phyloP scores from a whole-genome alignment of 2,888 invertebrate genomes.

The Netelia inedita region DNA sequence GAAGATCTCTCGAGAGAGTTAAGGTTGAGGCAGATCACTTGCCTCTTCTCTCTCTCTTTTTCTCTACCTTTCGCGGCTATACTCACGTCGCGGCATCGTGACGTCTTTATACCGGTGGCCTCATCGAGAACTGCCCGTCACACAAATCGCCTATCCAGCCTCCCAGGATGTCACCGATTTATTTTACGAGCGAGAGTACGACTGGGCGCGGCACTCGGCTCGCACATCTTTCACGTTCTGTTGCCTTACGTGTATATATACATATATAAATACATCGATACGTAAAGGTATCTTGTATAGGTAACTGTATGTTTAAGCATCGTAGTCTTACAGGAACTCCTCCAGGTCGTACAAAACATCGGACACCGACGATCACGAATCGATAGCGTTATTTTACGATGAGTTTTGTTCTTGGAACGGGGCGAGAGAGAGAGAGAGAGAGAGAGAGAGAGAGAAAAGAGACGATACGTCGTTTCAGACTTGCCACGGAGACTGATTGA shows the following conservation, averaged over 20 bases:
- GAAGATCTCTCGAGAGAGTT: conserved; percentile 39
- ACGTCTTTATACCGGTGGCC: conserved; percentile 80
- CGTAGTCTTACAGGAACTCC: conserved; percentile 3
- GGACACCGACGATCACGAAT: conserved; percentile 71
- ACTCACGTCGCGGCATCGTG: conserved; percentile 70
- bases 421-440: background rate
- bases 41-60: conserved; percentile 7
- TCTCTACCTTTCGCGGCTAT: background rate
- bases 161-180: conserved; percentile 83
- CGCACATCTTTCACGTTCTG: conserved; percentile 53
- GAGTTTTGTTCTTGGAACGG: background rate
- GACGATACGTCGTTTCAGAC: conserved; percentile 23
- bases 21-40: conserved; percentile 58
- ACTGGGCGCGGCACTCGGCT: conserved; percentile 72
- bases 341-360: conserved; percentile 52
- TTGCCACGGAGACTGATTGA: conserved; percentile 38
- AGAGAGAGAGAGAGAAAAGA: conserved; percentile 24
- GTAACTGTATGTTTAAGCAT: conserved; percentile 4
- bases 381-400: conserved; percentile 74
- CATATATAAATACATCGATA: conserved; percentile 3
- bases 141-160: conserved; percentile 81
- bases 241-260: conserved; percentile 19
- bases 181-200: conserved; percentile 79
- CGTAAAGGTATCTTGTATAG: conserved; percentile 24
- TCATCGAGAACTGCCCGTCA: conserved; percentile 78